Conservation (phyloP, 2,888 invertebrate species). For the Mechanitis mazaeus region DNA sequence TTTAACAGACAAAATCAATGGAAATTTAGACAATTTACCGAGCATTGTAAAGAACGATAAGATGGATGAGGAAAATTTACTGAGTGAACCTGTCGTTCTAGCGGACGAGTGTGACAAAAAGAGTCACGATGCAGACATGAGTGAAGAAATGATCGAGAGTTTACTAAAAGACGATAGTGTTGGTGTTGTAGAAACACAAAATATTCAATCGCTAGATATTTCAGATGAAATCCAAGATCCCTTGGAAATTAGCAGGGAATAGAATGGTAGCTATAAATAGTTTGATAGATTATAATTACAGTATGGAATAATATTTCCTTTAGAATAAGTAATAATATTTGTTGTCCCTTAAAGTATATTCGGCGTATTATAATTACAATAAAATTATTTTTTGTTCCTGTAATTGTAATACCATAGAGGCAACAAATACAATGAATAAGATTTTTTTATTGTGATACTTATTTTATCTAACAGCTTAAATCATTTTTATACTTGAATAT, state of each 20-base stretch:
- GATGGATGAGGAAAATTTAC: slow-evolving; percentile 23
- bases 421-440: not conserved
- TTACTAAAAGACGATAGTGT: slow-evolving; percentile 50
- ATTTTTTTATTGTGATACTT: slow-evolving; percentile 1
- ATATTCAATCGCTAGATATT: slow-evolving; percentile 18
- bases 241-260: slow-evolving; percentile 15
- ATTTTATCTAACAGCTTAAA: not conserved
- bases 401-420: too few relatives aligned
- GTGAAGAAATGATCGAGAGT: slow-evolving; percentile 57
- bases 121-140: slow-evolving; percentile 51
- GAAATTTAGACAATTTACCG: slow-evolving; percentile 6
- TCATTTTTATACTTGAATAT: not conserved
- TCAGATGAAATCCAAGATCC: slow-evolving; percentile 19
- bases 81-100: slow-evolving; percentile 19
- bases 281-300: not conserved
- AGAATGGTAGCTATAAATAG: slow-evolving; percentile 9
- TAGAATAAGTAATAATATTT: too few relatives aligned
- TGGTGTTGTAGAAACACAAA: slow-evolving; percentile 23
- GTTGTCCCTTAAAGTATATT: too few relatives aligned
- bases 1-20: slow-evolving; percentile 7
- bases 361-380: too few relatives aligned
- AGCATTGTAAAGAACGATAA: slow-evolving; percentile 21
- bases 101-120: slow-evolving; percentile 33
- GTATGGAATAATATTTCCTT: too few relatives aligned
- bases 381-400: too few relatives aligned